phyloP scores from a whole-genome alignment of 2,797 vertebrate species.

The Trematomus bernacchii region DNA sequence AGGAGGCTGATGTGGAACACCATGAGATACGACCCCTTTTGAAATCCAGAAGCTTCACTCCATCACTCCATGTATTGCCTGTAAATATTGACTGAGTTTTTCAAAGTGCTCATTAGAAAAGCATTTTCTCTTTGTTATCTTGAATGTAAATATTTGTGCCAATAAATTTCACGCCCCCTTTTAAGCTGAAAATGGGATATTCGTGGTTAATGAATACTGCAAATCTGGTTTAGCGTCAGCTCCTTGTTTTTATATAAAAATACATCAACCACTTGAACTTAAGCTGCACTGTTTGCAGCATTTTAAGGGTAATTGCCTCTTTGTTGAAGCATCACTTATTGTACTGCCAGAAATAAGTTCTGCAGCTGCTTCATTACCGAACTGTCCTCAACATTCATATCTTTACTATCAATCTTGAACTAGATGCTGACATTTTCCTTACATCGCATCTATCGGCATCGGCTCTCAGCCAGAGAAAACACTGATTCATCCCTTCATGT shows the following conservation, averaged over 20 bases:
- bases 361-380: slow-evolving; percentile 16
- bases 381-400: slow-evolving; percentile 16
- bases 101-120: slow-evolving; percentile 43
- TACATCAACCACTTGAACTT: slow-evolving; percentile 55
- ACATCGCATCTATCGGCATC: slow-evolving; percentile 1
- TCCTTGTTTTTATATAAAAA: slow-evolving; percentile 71
- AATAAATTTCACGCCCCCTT: slow-evolving; percentile 65
- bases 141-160: slow-evolving; percentile 54
- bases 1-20: slow-evolving; percentile 3
- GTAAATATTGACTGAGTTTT: slow-evolving; percentile 32
- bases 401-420: neutral
- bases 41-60: slow-evolving; percentile 36
- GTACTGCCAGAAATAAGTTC: slow-evolving; percentile 40
- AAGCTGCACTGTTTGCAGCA: slow-evolving; percentile 47
- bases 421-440: slow-evolving; percentile 11
- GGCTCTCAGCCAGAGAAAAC: neutral
- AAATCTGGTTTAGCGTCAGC: slow-evolving; percentile 48
- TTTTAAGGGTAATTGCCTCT: slow-evolving; percentile 57
- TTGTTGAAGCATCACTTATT: slow-evolving; percentile 55
- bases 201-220: slow-evolving; percentile 55
- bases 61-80: slow-evolving; percentile 28
- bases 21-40: slow-evolving; percentile 16
- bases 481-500: slow-evolving; percentile 17
- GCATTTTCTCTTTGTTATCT: slow-evolving; percentile 27
- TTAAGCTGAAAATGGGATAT: slow-evolving; percentile 52